phyloP scores from a whole-genome alignment of 2,797 vertebrate genomes.

The Rousettus madagascariensis region DNA sequence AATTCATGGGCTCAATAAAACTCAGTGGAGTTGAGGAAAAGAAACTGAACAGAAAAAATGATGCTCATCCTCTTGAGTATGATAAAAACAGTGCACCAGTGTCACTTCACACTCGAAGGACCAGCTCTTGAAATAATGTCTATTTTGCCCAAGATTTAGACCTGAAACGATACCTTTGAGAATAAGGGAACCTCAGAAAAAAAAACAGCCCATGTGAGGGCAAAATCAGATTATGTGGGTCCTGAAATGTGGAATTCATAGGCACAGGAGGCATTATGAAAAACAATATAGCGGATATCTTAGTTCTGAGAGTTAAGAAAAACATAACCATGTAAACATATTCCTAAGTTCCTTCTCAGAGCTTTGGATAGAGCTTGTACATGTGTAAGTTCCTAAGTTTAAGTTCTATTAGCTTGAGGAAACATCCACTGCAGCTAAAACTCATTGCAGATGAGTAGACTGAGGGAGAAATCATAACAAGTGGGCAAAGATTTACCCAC shows the following conservation, averaged over 20 bases:
- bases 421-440: neutral
- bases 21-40: neutral
- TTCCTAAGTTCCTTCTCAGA: neutral
- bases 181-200: neutral
- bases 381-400: accelerated
- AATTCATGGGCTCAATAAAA: neutral
- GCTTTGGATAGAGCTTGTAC: neutral
- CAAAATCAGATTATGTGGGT: neutral
- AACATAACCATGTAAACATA: neutral
- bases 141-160: neutral
- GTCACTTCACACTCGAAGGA: neutral
- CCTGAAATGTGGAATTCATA: neutral
- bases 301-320: neutral
- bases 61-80: neutral
- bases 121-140: neutral
- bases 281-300: neutral
- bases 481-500: neutral
- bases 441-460: neutral
- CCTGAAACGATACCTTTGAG: neutral
- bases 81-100: neutral
- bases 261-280: neutral
- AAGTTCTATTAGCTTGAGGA: neutral
- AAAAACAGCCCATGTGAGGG: neutral
- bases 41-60: neutral
- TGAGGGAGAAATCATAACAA: neutral